These are phyloP conservation scores for Macrosiphum euphorbiae DNA, from an alignment of 2,888 invertebrate genomes.

Conservation along the genomic window DNA sequence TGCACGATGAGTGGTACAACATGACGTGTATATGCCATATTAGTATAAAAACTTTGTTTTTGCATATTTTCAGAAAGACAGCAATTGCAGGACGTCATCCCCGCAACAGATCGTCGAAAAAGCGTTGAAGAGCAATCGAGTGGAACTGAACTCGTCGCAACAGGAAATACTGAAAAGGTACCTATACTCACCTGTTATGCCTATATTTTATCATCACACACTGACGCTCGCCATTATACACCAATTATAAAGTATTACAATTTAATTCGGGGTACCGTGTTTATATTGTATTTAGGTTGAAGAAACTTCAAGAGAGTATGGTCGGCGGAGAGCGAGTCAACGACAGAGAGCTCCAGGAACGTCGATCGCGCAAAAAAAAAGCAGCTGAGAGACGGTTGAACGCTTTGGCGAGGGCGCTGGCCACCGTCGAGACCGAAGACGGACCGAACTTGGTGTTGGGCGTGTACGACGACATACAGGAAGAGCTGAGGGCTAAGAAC, in stretches of 20 bases:
- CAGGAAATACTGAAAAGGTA: slow-evolving; percentile 72
- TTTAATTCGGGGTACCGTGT: background rate
- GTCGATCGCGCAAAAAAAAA: slow-evolving; percentile 77
- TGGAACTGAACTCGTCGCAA: slow-evolving; percentile 69
- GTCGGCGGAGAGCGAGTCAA: slow-evolving; percentile 85
- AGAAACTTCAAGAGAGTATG: slow-evolving; percentile 80
- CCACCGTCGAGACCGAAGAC: slow-evolving; percentile 79
- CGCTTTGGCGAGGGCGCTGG: slow-evolving; percentile 71
- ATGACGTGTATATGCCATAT: background rate
- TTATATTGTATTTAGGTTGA: slow-evolving; percentile 70
- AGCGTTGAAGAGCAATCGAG: slow-evolving; percentile 45
- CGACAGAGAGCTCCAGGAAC: slow-evolving; percentile 80
- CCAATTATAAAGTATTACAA: background rate
- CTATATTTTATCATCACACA: background rate
- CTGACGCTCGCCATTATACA: background rate
- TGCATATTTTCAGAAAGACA: slow-evolving; percentile 41
- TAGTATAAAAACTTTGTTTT: background rate
- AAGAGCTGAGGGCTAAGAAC: slow-evolving; percentile 81
- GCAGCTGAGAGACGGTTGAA: slow-evolving; percentile 78
- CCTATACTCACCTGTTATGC: background rate
- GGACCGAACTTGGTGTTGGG: slow-evolving; percentile 75
- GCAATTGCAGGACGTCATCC: slow-evolving; percentile 22
- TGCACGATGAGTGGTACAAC: background rate
- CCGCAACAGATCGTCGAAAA: slow-evolving; percentile 52
- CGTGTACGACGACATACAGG: slow-evolving; percentile 84